Conservation (phyloP, 2,797 vertebrate species). For the Manis crassicaudata region DNA sequence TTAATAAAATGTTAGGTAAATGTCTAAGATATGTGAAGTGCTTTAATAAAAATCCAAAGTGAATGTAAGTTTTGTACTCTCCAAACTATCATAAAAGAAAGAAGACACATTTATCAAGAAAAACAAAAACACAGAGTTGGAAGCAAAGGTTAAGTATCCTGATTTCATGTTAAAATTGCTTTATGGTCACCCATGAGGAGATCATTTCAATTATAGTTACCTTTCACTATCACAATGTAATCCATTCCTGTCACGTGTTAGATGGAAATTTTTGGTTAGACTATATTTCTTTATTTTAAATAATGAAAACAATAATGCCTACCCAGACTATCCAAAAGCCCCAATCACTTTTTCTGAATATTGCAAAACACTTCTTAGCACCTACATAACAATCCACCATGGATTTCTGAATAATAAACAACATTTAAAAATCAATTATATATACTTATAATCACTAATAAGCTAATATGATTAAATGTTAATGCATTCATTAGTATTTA, state of each 20-base stretch:
- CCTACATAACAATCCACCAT: not conserved
- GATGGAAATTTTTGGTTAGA: not conserved
- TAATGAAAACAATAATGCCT: not conserved
- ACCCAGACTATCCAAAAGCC: not conserved
- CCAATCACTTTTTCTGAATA: not conserved
- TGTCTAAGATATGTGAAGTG: not conserved
- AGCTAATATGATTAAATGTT: not conserved
- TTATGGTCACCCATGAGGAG: not conserved
- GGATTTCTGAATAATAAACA: not conserved
- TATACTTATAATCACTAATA: not conserved
- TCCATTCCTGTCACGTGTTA: not conserved
- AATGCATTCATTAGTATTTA: not conserved
- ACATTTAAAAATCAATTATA: not conserved
- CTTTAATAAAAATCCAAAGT: not conserved
- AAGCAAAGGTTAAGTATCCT: not conserved
- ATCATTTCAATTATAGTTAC: not conserved
- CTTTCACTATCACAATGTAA: not conserved
- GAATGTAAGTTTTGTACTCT: not conserved
- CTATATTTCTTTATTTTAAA: slow-evolving; percentile 28
- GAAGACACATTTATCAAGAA: not conserved
- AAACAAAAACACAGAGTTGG: not conserved
- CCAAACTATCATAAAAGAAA: not conserved
- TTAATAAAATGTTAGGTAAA: not conserved
- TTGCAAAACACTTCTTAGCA: not conserved
- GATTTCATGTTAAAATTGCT: not conserved